Conservation (phyloP, 2,888 invertebrate genomes). For the Parnassius glacialis region DNA sequence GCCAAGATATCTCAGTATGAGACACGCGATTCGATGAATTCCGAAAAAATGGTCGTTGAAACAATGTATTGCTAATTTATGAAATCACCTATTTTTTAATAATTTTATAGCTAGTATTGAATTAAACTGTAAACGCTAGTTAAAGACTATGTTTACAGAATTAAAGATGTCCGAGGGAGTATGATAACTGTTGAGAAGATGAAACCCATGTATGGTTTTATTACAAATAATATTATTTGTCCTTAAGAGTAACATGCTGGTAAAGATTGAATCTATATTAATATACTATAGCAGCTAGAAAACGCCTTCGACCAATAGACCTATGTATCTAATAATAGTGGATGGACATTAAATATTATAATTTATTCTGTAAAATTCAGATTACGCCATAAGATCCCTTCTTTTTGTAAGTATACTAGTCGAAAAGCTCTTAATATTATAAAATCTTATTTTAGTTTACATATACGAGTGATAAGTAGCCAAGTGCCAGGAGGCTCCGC, state of each 20-base stretch:
- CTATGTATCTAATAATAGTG: slow-evolving; percentile 78
- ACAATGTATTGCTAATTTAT: too few relatives aligned
- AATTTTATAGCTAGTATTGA: too few relatives aligned
- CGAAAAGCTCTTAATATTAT: slow-evolving; percentile 76
- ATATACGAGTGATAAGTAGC: slow-evolving; percentile 61
- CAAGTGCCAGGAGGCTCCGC: slow-evolving; percentile 52
- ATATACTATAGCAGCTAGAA: slow-evolving; percentile 65
- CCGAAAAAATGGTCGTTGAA: neutral
- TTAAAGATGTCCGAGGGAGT: neutral
- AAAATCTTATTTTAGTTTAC: slow-evolving; percentile 55
- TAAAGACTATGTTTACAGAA: too few relatives aligned
- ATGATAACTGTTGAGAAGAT: slow-evolving; percentile 34
- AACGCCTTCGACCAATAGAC: slow-evolving; percentile 61
- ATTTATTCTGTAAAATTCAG: slow-evolving; percentile 73
- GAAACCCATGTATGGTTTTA: neutral
- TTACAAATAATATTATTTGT: slow-evolving; percentile 6
- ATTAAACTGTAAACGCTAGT: too few relatives aligned
- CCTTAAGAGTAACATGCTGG: slow-evolving; percentile 4
- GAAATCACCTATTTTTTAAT: too few relatives aligned
- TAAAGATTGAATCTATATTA: slow-evolving; percentile 49
- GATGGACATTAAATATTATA: slow-evolving; percentile 75
- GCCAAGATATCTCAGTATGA: neutral
- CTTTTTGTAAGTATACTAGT: slow-evolving; percentile 74
- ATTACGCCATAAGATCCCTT: slow-evolving; percentile 76
- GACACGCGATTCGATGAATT: slow-evolving; percentile 3